Conservation (phyloP, 1,140 invertebrate species). For the Zaprionus ornatus region DNA sequence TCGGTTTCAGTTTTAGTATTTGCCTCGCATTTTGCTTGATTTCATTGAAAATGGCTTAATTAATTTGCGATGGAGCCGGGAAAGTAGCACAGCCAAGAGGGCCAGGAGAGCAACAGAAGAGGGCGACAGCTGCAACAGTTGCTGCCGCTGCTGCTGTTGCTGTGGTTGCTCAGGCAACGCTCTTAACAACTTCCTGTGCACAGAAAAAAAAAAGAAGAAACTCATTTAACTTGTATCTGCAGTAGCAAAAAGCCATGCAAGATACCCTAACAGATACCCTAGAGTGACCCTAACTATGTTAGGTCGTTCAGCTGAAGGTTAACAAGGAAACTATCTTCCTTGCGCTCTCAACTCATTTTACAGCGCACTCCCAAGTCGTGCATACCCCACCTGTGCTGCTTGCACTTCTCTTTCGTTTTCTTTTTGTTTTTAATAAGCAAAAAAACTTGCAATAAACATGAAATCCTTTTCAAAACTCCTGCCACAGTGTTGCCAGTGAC, state of each 20-base stretch:
- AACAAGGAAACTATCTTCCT: neutral
- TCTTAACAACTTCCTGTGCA: conserved; percentile 45
- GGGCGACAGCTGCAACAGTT: neutral
- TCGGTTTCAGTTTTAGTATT: conserved; percentile 63
- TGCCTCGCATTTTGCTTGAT: conserved; percentile 66
- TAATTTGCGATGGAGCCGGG: conserved; percentile 50
- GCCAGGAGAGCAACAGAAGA: neutral
- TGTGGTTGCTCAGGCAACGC: conserved; percentile 12
- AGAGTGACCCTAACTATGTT: neutral
- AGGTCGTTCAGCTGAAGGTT: neutral
- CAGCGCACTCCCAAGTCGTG: neutral
- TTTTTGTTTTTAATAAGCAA: conserved; percentile 47
- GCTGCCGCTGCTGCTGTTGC: conserved; percentile 30
- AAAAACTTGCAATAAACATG: conserved; percentile 43
- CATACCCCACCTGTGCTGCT: conserved; percentile 31
- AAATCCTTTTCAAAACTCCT: conserved; percentile 69
- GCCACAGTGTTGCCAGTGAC: conserved; percentile 35
- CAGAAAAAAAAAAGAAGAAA: conserved; percentile 46
- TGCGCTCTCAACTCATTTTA: neutral
- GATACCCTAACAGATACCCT: neutral
- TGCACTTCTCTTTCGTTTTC: conserved; percentile 16
- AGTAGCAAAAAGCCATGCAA: conserved; percentile 3
- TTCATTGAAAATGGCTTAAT: conserved; percentile 81
- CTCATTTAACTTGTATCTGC: conserved; percentile 75
- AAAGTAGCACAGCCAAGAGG: conserved; percentile 48